Evolutionary conservation across 2,888 invertebrate genomes (phyloP).

Genomic region (Coleophora deauratella): DNA sequence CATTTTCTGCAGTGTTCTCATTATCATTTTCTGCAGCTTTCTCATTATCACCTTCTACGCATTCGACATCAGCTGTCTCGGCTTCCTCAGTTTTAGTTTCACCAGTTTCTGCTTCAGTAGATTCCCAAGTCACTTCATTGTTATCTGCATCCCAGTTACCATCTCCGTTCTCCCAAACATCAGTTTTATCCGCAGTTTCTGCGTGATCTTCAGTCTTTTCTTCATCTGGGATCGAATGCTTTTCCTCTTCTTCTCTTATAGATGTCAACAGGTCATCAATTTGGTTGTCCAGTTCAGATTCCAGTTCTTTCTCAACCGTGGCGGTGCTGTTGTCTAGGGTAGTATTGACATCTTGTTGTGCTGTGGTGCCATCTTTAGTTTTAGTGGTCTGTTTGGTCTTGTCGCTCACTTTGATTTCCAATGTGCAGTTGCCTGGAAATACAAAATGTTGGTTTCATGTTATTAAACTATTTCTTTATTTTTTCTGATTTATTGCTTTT

Average conservation of each 20-base stretch:
- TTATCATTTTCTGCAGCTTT: background rate
- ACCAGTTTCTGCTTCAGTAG: slow-evolving; percentile 1
- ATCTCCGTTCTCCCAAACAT: background rate
- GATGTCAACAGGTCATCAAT: slow-evolving; percentile 40
- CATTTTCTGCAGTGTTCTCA: slow-evolving; percentile 6
- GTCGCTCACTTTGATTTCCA: slow-evolving; percentile 34
- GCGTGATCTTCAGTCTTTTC: slow-evolving; percentile 2
- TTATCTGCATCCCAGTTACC: background rate
- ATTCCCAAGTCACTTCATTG: background rate
- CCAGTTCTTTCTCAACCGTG: background rate
- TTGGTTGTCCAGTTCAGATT: slow-evolving; percentile 35
- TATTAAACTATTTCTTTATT: no score
- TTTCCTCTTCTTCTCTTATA: slow-evolving; percentile 30
- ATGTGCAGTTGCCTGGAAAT: slow-evolving; percentile 28
- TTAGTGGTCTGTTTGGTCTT: slow-evolving; percentile 7
- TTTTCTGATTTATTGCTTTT: no score
- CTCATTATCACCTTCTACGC: background rate
- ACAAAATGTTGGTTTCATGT: no score
- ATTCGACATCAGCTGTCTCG: slow-evolving; percentile 2
- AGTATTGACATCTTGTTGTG: background rate
- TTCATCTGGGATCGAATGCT: background rate
- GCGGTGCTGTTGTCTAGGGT: slow-evolving; percentile 4
- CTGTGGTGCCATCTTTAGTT: no score
- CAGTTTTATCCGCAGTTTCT: background rate
- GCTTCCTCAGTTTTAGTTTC: background rate